Conservation (phyloP, 2,113 vertebrate genomes). For the Eidolon helvum region DNA sequence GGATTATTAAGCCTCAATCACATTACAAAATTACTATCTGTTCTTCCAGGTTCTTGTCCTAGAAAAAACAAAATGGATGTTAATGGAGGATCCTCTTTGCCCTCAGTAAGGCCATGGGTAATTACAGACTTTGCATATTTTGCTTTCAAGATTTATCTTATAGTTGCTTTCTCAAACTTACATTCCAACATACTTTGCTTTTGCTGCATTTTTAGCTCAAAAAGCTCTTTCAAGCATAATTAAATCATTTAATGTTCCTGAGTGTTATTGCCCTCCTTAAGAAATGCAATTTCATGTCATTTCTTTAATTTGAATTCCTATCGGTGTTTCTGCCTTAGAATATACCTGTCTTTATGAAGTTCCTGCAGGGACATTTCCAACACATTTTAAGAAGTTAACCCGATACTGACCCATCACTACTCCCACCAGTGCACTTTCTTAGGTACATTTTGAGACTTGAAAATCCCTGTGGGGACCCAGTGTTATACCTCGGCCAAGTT, state of each 20-base stretch:
- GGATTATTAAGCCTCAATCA: slow-evolving; percentile 6
- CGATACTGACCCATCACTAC: not conserved
- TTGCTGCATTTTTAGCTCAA: slow-evolving; percentile 59
- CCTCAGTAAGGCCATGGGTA: not conserved
- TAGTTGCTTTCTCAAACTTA: slow-evolving; percentile 43
- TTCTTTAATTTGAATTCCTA: slow-evolving; percentile 66
- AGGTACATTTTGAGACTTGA: not conserved
- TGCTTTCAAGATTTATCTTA: slow-evolving; percentile 34
- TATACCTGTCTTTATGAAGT: slow-evolving; percentile 25
- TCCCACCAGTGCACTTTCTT: not conserved
- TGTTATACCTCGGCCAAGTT: not conserved
- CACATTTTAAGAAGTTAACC: slow-evolving; percentile 28
- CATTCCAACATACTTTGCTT: slow-evolving; percentile 44
- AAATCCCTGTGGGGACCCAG: not conserved
- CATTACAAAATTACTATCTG: slow-evolving; percentile 1
- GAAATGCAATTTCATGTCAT: slow-evolving; percentile 71
- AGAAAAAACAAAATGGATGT: slow-evolving; percentile 29
- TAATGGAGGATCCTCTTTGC: not conserved
- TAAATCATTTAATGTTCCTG: slow-evolving; percentile 75
- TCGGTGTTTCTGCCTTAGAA: slow-evolving; percentile 42
- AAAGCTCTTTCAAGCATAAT: slow-evolving; percentile 73
- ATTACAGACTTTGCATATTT: slow-evolving; percentile 3
- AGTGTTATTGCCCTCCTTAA: slow-evolving; percentile 69
- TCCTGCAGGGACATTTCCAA: not conserved
- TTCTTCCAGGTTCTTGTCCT: not conserved